Evolutionary conservation across 1,140 invertebrate genomes (phyloP).

Genomic region (Rhyacophila brunnea): DNA sequence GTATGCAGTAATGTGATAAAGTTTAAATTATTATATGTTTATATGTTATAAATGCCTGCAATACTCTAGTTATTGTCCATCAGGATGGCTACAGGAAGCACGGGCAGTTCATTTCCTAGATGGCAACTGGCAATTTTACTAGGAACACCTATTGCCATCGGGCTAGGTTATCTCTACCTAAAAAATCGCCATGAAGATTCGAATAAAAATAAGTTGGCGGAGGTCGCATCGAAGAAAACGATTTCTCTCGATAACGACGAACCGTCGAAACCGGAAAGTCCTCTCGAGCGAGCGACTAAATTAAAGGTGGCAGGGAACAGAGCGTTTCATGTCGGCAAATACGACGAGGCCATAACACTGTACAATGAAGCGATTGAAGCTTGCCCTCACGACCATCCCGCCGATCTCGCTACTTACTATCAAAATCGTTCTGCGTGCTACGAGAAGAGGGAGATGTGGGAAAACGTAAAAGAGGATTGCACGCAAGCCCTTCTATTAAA

Average conservation of each 20-base stretch:
- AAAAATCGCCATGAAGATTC: constrained; percentile 58
- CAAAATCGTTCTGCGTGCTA: constrained; percentile 95
- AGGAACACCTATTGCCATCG: constrained; percentile 77
- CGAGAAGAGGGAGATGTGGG: constrained; percentile 87
- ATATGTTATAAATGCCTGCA: not conserved
- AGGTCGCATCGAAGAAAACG: constrained; percentile 54
- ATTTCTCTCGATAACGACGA: constrained; percentile 53
- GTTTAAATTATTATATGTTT: not conserved
- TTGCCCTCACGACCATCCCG: constrained; percentile 72
- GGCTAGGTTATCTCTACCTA: constrained; percentile 78
- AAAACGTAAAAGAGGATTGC: constrained; percentile 83
- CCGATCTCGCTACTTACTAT: constrained; percentile 86
- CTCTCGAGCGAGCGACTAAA: constrained; percentile 68
- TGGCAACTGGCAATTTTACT: constrained; percentile 77
- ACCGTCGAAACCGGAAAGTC: constrained; percentile 52
- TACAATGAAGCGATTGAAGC: constrained; percentile 88
- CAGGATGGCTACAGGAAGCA: constrained; percentile 21
- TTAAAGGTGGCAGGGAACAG: constrained; percentile 87
- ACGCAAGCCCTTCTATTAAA: constrained; percentile 82
- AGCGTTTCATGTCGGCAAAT: constrained; percentile 82
- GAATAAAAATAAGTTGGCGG: constrained; percentile 54
- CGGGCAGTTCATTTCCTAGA: constrained; percentile 45
- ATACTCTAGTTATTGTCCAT: constrained; percentile 11
- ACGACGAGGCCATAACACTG: constrained; percentile 80
- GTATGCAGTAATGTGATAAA: constrained; percentile 4